phyloP scores from a whole-genome alignment of 1,140 invertebrate genomes.

The Euwallacea similis region DNA sequence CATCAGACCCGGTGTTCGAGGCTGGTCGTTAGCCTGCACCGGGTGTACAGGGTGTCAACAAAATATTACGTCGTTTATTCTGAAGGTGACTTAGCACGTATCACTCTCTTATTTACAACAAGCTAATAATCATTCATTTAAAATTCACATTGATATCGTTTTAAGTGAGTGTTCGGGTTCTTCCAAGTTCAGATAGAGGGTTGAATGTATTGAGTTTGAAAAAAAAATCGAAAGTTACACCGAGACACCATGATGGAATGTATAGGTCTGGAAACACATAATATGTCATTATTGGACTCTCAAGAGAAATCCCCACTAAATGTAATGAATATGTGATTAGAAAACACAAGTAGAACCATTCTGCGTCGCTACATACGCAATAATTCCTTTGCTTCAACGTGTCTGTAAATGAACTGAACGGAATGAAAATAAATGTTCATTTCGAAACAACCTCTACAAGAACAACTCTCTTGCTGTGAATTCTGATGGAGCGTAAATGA shows the following conservation, averaged over 20 bases:
- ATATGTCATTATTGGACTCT: too few relatives aligned
- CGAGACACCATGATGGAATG: too few relatives aligned
- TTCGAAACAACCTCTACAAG: neutral
- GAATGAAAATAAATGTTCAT: constrained; percentile 10
- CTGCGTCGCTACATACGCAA: neutral
- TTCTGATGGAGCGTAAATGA: constrained; percentile 1
- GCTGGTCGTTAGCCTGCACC: constrained; percentile 17
- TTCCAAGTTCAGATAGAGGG: too few relatives aligned
- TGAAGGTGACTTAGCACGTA: constrained; percentile 11
- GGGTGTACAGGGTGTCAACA: constrained; percentile 9
- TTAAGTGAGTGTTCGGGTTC: too few relatives aligned
- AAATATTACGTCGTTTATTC: constrained; percentile 8
- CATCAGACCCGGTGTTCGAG: constrained; percentile 13
- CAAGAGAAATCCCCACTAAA: neutral
- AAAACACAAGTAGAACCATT: neutral
- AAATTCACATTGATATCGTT: too few relatives aligned
- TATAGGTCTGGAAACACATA: too few relatives aligned
- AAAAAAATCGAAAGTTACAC: too few relatives aligned
- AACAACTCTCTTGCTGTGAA: neutral
- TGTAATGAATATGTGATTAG: neutral
- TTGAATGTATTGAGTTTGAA: too few relatives aligned
- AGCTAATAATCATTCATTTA: too few relatives aligned
- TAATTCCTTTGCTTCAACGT: neutral
- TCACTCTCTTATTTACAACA: too few relatives aligned
- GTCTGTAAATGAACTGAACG: neutral